These are phyloP conservation scores for Hippopotamyrus pictus DNA, from an alignment of 2,797 vertebrate species.

Conservation along the genomic window DNA sequence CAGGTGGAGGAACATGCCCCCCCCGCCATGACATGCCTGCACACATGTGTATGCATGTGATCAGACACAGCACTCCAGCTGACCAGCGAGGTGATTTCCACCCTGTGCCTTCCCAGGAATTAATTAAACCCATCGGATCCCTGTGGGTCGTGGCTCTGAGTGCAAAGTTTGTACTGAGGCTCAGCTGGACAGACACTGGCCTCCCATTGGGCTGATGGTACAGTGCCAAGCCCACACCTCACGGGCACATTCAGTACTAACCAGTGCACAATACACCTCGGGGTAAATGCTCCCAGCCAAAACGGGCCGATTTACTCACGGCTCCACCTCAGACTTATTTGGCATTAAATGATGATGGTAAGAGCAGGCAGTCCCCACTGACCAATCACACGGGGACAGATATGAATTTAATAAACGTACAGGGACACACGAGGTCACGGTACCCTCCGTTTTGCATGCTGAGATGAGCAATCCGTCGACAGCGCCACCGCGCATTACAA, in stretches of 20 bases:
- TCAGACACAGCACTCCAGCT: background rate
- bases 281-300: background rate
- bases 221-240: background rate
- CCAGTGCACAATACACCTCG: background rate
- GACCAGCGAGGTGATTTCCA: background rate
- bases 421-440: constrained; percentile 42
- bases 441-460: constrained; percentile 34
- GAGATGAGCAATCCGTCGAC: constrained; percentile 31
- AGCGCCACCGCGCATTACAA: constrained; percentile 46
- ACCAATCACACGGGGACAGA: background rate
- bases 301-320: background rate
- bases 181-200: background rate
- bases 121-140: background rate
- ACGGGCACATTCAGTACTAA: background rate
- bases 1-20: constrained; percentile 27
- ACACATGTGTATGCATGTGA: background rate
- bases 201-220: background rate
- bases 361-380: background rate
- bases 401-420: constrained; percentile 26
- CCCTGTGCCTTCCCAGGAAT: background rate
- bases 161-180: background rate
- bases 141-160: background rate
- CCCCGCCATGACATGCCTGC: constrained; percentile 5
- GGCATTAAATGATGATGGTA: background rate
- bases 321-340: background rate